Conservation (phyloP, 2,888 invertebrate genomes). For the Melinaea marsaeus region DNA sequence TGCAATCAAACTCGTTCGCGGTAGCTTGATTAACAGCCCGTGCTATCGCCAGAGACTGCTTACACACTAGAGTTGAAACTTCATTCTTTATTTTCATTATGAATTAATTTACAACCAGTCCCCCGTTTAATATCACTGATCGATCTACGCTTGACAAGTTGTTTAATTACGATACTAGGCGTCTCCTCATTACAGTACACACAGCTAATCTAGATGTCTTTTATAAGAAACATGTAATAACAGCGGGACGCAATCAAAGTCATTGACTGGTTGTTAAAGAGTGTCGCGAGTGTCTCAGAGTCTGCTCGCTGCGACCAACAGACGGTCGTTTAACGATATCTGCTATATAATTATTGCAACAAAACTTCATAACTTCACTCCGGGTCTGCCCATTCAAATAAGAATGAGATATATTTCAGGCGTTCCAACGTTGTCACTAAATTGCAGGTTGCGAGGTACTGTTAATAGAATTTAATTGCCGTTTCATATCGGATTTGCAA, state of each 20-base stretch:
- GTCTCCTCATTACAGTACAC: conserved; percentile 39
- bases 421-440: conserved; percentile 60
- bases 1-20: conserved; percentile 58
- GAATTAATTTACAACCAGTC: conserved; percentile 47
- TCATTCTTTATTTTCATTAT: conserved; percentile 43
- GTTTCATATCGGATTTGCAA: conserved; percentile 38
- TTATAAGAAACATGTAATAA: conserved; percentile 49
- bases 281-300: conserved; percentile 60
- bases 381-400: conserved; percentile 51
- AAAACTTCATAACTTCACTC: conserved; percentile 62
- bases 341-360: conserved; percentile 63
- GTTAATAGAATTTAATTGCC: conserved; percentile 74
- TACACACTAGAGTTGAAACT: conserved; percentile 26
- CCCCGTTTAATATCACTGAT: conserved; percentile 57
- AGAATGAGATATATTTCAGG: conserved; percentile 70
- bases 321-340: conserved; percentile 43
- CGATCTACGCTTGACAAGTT: conserved; percentile 62
- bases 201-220: conserved; percentile 34
- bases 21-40: conserved; percentile 58
- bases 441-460: conserved; percentile 63
- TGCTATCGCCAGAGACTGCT: conserved; percentile 43
- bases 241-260: conserved; percentile 61
- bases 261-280: conserved; percentile 57
- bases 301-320: conserved; percentile 26
- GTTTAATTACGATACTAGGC: conserved; percentile 56